Conservation (phyloP, 92 coral and sea anemone genomes). For the Paramuricea clavata region DNA sequence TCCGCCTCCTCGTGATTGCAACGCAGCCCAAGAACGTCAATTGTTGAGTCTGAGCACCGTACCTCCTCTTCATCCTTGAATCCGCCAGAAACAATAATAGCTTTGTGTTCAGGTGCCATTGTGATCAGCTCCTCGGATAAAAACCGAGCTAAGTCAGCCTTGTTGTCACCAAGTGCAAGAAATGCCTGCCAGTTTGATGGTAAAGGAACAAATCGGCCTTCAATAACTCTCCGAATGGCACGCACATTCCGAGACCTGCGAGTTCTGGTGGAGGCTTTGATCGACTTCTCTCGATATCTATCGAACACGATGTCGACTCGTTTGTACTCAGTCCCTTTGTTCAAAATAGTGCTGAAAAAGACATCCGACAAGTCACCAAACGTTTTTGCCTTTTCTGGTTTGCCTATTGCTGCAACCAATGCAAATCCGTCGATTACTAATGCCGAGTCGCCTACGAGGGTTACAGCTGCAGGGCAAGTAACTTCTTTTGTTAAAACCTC, state of each 20-base stretch:
- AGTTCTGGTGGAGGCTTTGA: background rate
- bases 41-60: constrained; percentile 19
- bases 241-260: background rate
- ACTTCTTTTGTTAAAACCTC: constrained; percentile 26
- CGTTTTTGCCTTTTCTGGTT: background rate
- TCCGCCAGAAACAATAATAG: constrained; percentile 9
- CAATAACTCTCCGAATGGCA: background rate
- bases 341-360: background rate
- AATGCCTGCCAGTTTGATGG: background rate
- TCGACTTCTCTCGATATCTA: background rate
- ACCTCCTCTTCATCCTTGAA: constrained; percentile 19
- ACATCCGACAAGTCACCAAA: background rate
- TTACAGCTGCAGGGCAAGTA: no score
- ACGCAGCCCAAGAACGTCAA: constrained; percentile 12
- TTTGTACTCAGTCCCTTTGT: background rate
- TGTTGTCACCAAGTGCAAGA: background rate
- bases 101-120: background rate
- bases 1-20: constrained; percentile 56
- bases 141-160: constrained; percentile 7
- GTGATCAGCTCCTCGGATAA: constrained; percentile 14
- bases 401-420: background rate
- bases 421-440: background rate
- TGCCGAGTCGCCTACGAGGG: background rate
- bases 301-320: background rate
- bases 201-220: background rate